Base-by-base conservation (phyloP, 1,140 invertebrate genomes). In the Drosophila ohnishii region DNA sequence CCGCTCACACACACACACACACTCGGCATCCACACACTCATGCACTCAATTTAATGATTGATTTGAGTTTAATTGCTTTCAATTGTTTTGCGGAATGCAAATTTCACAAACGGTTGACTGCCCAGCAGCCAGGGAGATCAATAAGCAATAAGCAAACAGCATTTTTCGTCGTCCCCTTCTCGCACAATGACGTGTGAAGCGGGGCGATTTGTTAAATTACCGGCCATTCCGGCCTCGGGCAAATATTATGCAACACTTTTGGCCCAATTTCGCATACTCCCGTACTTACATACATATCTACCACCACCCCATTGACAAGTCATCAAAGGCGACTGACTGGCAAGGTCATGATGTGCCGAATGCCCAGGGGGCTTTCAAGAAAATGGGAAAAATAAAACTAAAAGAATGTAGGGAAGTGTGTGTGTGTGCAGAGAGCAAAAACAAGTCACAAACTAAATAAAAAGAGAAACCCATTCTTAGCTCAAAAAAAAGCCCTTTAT, bases 201-300 rank as follows among this genome's bases (percentile, higher is more conserved):
- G 40, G 34, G 58, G 32, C 48, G 37, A 58, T 80, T 76, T 58
- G 72, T 60, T 48, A 82, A 82, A 86, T 70, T 71, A 71, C 61
- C 62, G 59, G 48, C 69, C 58, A 78, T 82, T 82, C 56, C n/a
- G 11, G 56, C 45, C 75, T 22, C 58, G 60, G 71, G 65, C 71
- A 83, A 86, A 86, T 86, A 83, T 86, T 86, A 87, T 87, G 79
- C 75, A 86, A 86, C 83, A 86, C 79, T 88, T 73, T 88, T 62
- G 83, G 66, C 83, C 83, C 75, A 79, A 87, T 72, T 72, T 62
- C 60, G 28, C 64, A 50, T 56, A 55, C 34, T 25, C 51, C 19
- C 28, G 3, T 48, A 48, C 37, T 44, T n/a, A 62, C 51, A 25
- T 28, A 30, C 11, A 19, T 32, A 55, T 63, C 63, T 40, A 42